phyloP scores from a whole-genome alignment of 2,113 vertebrate species.

The Elachura formosa region DNA sequence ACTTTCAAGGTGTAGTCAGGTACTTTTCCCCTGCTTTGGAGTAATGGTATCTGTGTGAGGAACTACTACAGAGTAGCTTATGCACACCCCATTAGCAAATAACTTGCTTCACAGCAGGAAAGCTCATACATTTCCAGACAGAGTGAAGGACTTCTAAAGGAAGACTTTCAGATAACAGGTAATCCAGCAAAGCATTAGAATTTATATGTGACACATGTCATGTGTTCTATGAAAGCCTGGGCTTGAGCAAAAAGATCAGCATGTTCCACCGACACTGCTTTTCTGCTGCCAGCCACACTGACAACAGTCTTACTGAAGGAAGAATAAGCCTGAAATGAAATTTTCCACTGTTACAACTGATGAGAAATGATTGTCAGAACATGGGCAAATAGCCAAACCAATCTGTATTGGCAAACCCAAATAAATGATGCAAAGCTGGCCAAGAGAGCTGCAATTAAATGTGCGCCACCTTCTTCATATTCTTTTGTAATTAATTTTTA shows the following conservation, averaged over 20 bases:
- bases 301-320: neutral
- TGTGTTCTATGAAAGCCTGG: neutral
- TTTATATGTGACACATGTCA: rapidly evolving
- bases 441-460: neutral
- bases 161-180: neutral
- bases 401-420: neutral
- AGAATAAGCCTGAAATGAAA: neutral
- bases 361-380: neutral
- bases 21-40: neutral
- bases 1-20: neutral
- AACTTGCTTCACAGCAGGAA: neutral
- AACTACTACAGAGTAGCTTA: neutral
- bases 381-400: neutral
- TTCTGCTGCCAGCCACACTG: neutral
- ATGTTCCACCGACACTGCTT: neutral
- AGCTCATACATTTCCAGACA: neutral
- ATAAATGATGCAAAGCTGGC: neutral
- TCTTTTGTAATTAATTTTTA: neutral
- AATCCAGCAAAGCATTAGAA: neutral
- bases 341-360: neutral
- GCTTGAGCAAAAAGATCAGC: neutral
- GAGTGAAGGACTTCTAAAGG: neutral
- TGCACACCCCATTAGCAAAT: neutral
- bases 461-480: neutral
- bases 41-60: rapidly evolving